Conservation (phyloP, 2,797 vertebrate genomes). For the Pseudotriccus pelzelni region DNA sequence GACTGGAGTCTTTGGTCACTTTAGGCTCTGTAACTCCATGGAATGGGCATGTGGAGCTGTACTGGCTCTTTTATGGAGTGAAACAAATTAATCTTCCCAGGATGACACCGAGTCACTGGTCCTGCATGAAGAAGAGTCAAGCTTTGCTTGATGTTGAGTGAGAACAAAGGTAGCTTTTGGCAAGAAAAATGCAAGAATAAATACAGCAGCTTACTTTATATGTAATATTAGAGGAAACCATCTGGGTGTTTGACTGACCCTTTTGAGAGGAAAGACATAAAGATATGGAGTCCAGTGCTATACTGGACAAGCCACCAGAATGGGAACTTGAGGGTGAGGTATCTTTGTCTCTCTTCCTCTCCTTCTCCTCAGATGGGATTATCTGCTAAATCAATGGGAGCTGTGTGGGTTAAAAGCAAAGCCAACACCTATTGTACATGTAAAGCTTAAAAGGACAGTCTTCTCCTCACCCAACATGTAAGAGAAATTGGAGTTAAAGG, state of each 20-base stretch:
- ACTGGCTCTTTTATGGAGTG: not conserved
- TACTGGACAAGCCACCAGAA: not conserved
- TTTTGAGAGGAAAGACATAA: not conserved
- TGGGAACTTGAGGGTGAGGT: not conserved
- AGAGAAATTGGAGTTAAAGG: not conserved
- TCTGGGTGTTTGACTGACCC: not conserved
- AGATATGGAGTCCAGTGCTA: not conserved
- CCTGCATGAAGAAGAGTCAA: not conserved
- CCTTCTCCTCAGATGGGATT: not conserved
- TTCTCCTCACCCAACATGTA: not conserved
- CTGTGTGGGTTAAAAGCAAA: not conserved
- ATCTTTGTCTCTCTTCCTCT: not conserved
- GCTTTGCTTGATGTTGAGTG: not conserved
- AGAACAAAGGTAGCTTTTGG: not conserved
- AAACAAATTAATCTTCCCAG: not conserved
- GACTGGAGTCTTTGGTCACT: not conserved
- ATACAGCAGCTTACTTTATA: not conserved
- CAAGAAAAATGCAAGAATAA: not conserved
- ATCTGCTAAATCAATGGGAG: not conserved
- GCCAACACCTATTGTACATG: accelerated
- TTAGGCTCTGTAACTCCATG: not conserved
- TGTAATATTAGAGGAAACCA: not conserved
- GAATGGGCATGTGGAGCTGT: not conserved
- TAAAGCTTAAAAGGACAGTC: not conserved
- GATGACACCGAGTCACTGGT: not conserved